Percentiles rank a stretch among this genome's conserved stretches.
Evolutionary conservation across 2,888 invertebrate species (phyloP).

Genomic region (Cremastinae sp.): DNA sequence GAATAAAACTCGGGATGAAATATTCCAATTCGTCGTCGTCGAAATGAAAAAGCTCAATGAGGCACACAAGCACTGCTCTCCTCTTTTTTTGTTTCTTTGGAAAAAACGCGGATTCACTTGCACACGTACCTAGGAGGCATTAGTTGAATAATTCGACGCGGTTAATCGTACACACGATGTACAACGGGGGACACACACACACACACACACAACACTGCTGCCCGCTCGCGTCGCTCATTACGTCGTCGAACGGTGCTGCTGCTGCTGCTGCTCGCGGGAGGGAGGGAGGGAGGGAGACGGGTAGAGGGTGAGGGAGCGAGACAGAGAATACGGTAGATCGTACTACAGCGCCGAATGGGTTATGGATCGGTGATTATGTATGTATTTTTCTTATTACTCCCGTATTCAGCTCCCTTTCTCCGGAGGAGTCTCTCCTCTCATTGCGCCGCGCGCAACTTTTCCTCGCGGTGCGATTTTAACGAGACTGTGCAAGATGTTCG

Average conservation of each 20-base stretch:
- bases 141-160: slow-evolving; percentile 52
- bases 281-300: slow-evolving; percentile 5
- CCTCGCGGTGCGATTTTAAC: neutral
- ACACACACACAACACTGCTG: slow-evolving; percentile 36
- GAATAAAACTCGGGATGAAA: too few relatives aligned
- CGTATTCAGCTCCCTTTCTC: slow-evolving; percentile 1
- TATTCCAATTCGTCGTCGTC: too few relatives aligned
- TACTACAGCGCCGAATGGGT: slow-evolving; percentile 21
- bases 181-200: slow-evolving; percentile 22
- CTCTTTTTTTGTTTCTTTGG: slow-evolving; percentile 13
- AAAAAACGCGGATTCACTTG: slow-evolving; percentile 1
- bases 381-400: slow-evolving; percentile 1
- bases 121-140: slow-evolving; percentile 25
- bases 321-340: slow-evolving; percentile 4
- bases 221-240: slow-evolving; percentile 54
- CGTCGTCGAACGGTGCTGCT: slow-evolving; percentile 53
- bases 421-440: slow-evolving; percentile 2
- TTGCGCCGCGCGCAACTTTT: neutral
- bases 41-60: too few relatives aligned
- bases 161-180: slow-evolving; percentile 53
- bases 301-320: slow-evolving; percentile 10
- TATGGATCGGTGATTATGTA: slow-evolving; percentile 1
- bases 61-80: too few relatives aligned
- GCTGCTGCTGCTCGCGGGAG: slow-evolving; percentile 29
- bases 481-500: slow-evolving; percentile 19